These are phyloP conservation scores for Elgaria multicarinata DNA, from an alignment of 2,113 vertebrate species.

Conservation along the genomic window DNA sequence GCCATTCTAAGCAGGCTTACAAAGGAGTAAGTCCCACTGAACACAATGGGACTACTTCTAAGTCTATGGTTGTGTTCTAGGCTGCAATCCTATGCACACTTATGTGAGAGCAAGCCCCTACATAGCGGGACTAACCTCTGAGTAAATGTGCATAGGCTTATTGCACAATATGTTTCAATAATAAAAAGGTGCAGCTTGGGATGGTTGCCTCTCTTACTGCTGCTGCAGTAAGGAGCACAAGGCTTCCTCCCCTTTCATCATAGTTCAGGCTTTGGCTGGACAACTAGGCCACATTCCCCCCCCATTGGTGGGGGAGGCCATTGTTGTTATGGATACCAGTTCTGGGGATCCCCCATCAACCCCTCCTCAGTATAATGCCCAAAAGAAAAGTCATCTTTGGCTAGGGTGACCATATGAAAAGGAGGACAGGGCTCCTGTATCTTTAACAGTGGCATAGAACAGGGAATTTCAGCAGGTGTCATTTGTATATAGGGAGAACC, in stretches of 20 bases:
- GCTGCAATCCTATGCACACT: background rate
- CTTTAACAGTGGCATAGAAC: no score
- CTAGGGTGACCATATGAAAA: background rate
- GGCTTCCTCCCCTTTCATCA: constrained; percentile 44
- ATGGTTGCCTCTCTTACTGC: constrained; percentile 21
- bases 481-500: no score
- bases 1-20: background rate
- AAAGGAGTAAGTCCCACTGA: background rate
- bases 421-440: no score
- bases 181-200: constrained; percentile 25
- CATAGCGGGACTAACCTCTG: background rate
- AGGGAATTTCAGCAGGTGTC: no score
- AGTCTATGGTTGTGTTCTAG: background rate
- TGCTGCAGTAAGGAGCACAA: background rate
- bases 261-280: constrained; percentile 59
- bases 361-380: constrained; percentile 67
- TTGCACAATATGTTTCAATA: no score
- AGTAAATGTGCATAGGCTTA: background rate
- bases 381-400: constrained; percentile 6
- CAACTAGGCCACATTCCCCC: constrained; percentile 60
- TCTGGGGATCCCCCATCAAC: constrained; percentile 76
- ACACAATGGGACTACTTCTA: background rate
- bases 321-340: constrained; percentile 77
- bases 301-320: constrained; percentile 77
- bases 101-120: background rate